phyloP scores from a whole-genome alignment of 2,113 vertebrate species.

The Lota lota region DNA sequence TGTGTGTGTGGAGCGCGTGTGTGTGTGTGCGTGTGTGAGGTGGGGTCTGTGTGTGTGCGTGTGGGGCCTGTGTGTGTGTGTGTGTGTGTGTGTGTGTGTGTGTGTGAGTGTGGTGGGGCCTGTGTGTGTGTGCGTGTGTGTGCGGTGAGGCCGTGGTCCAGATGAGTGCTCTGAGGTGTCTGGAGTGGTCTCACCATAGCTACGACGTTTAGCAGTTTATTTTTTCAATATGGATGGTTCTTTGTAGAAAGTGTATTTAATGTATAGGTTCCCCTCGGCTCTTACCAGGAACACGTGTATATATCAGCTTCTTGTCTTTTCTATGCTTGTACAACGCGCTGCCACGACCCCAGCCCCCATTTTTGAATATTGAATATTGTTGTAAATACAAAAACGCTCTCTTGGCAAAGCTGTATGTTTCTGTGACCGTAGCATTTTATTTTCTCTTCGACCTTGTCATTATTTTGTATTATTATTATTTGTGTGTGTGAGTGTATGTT shows the following conservation, averaged over 20 bases:
- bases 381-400: slow-evolving; percentile 76
- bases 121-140: slow-evolving; percentile 5
- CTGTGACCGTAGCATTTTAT: slow-evolving; percentile 79
- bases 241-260: slow-evolving; percentile 85
- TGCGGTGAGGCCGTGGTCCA: slow-evolving; percentile 2
- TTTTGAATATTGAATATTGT: slow-evolving; percentile 75
- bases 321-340: slow-evolving; percentile 78
- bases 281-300: slow-evolving; percentile 77
- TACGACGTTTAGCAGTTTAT: slow-evolving; percentile 72
- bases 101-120: slow-evolving; percentile 4
- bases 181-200: slow-evolving; percentile 49
- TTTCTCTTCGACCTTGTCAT: slow-evolving; percentile 35
- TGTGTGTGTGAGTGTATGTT: slow-evolving; percentile 70
- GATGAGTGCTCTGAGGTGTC: slow-evolving; percentile 38
- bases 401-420: slow-evolving; percentile 80
- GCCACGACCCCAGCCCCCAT: slow-evolving; percentile 56
- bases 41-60: slow-evolving; percentile 14
- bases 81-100: slow-evolving; percentile 9
- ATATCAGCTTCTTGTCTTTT: slow-evolving; percentile 77
- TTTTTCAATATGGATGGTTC: slow-evolving; percentile 77
- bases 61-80: neutral
- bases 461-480: slow-evolving; percentile 64
- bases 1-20: slow-evolving; percentile 6
- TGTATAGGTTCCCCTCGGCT: slow-evolving; percentile 78
- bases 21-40: slow-evolving; percentile 24